phyloP scores from a whole-genome alignment of 2,888 invertebrate genomes.

The Diarsia brunnea region DNA sequence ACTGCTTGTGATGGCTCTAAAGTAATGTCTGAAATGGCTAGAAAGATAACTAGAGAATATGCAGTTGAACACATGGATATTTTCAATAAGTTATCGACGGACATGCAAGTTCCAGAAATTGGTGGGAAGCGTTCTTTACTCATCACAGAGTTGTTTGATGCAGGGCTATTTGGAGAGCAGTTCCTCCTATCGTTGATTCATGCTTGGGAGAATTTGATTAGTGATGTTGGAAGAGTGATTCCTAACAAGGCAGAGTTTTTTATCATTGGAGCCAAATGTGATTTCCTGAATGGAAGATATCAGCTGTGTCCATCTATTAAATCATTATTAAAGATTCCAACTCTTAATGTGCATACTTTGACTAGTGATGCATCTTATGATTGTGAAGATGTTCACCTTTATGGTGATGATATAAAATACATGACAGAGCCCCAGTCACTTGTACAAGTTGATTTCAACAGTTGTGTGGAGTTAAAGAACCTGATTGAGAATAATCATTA shows the following conservation, averaged over 20 bases:
- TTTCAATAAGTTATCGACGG: slow-evolving; percentile 91
- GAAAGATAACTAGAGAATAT: slow-evolving; percentile 84
- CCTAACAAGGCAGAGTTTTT: slow-evolving; percentile 92
- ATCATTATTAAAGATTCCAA: slow-evolving; percentile 75
- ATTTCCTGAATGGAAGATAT: slow-evolving; percentile 86
- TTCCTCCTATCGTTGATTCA: slow-evolving; percentile 92
- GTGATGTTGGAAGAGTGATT: slow-evolving; percentile 88
- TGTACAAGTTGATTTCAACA: slow-evolving; percentile 92
- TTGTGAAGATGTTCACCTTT: slow-evolving; percentile 92
- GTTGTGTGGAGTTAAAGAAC: slow-evolving; percentile 86
- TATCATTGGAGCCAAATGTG: slow-evolving; percentile 91
- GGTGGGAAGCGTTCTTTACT: slow-evolving; percentile 91
- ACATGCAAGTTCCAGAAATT: slow-evolving; percentile 88
- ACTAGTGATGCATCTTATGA: slow-evolving; percentile 92
- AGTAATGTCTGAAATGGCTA: slow-evolving; percentile 91
- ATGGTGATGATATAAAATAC: slow-evolving; percentile 87
- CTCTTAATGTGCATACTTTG: slow-evolving; percentile 76
- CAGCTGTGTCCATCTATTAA: slow-evolving; percentile 78
- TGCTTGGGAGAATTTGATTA: slow-evolving; percentile 92
- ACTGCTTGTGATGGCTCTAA: slow-evolving; percentile 93
- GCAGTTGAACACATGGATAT: slow-evolving; percentile 88
- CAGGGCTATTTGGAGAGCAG: slow-evolving; percentile 94
- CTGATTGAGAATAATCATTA: slow-evolving; percentile 69
- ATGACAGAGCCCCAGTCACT: slow-evolving; percentile 91
- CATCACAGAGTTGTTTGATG: slow-evolving; percentile 95